Base-by-base conservation (phyloP, 2,888 invertebrate species). In the Amphipyra berbera region DNA sequence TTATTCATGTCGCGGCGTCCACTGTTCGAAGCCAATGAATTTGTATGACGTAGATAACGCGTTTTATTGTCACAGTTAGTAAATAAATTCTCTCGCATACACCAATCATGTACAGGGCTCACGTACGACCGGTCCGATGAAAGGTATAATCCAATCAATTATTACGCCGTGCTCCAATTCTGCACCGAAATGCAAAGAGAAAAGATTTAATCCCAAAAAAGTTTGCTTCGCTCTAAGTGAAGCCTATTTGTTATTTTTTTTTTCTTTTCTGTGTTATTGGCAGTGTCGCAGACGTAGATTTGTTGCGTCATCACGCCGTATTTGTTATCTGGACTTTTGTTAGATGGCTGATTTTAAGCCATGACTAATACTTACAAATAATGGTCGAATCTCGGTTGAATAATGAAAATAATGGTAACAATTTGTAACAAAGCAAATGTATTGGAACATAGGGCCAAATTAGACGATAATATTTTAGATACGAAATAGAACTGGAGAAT, bases 111-210 rank as follows among this genome's bases (percentile, higher is more conserved):
- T 87, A 91, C 87, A 71, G 88, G 85, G 89, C 91, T 91, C 93
- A 92, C 92, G 93, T 92, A 86, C 79, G 74, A 58, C 61, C 52
- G 54, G 55, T 78, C 85, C 88, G 85, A 82, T 90, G 88, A 88
- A 90, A 90, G 90, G 89, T 88, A 90, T 93, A 92, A 93, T 91
- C 90, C 91, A 89, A 93, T 93, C 92, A 92, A 93, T 93, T 93
- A 93, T 92, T 88, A 87, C 88, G 84, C 79, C 88, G 89, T 87
- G 89, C 79, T 84, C 86, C 89, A 88, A 89, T 90, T 90, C 81
- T 79, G 84, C 79, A 85, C 83, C 68, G 70, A 83, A 88, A 88
- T 90, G 88, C 84, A 89, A 88, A 86, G 80, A 82, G 79, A 84
- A 83, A 88, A 84, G 84, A 86, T 88, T 89, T 86, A 84, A 88